Evolutionary conservation across 2,888 invertebrate species (phyloP).

Genomic region (Polyommatus iphigenia): DNA sequence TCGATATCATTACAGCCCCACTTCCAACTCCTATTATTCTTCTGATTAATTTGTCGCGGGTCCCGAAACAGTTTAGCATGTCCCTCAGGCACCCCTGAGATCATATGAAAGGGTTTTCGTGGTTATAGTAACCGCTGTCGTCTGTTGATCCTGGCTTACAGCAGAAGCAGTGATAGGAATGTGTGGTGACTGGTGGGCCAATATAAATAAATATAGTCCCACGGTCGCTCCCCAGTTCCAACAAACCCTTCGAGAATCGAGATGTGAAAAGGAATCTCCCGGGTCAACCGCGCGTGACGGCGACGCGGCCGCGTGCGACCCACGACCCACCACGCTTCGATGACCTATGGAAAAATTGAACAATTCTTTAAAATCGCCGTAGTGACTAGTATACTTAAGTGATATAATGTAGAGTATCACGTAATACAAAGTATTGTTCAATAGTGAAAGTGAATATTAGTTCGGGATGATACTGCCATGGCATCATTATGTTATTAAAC

Average conservation of each 20-base stretch:
- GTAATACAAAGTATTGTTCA: slow-evolving; percentile 3
- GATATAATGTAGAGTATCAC: slow-evolving; percentile 12
- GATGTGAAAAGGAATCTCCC: slow-evolving; percentile 10
- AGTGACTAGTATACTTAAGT: background rate
- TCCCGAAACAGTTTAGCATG: too few species aligned
- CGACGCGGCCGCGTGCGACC: slow-evolving; percentile 10
- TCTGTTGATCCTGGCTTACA: too few species aligned
- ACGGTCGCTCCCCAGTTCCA: background rate
- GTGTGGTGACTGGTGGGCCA: background rate
- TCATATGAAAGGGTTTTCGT: too few species aligned
- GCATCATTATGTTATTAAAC: background rate
- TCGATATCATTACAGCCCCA: too few species aligned
- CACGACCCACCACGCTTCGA: background rate
- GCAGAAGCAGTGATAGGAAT: background rate
- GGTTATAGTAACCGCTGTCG: too few species aligned
- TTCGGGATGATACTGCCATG: slow-evolving; percentile 16
- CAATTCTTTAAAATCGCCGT: background rate
- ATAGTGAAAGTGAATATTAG: slow-evolving; percentile 17
- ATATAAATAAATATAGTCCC: background rate
- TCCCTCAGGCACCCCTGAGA: too few species aligned
- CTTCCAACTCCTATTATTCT: too few species aligned
- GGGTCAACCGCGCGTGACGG: background rate
- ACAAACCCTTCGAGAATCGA: background rate
- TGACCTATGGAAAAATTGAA: background rate
- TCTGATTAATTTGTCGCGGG: too few species aligned